These are phyloP conservation scores for Archaeoteleia sp. DNA, from an alignment of 2,888 invertebrate genomes.

Conservation along the genomic window DNA sequence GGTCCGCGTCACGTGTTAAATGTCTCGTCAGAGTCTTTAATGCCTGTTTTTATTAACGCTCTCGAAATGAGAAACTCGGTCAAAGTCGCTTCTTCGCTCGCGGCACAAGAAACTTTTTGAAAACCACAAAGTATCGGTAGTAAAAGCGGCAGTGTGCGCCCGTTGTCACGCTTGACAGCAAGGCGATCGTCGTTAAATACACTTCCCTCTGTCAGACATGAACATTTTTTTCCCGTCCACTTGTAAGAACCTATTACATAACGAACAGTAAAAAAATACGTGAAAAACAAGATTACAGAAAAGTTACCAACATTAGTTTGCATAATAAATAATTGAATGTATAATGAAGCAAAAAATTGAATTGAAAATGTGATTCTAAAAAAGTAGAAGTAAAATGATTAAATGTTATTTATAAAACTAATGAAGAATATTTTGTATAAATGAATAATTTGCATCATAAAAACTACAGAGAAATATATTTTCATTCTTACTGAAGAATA, in stretches of 20 bases:
- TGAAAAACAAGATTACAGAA: conserved; percentile 16
- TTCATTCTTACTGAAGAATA: too few relatives aligned
- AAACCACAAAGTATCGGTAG: conserved; percentile 69
- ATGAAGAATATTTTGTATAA: too few relatives aligned
- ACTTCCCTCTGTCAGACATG: conserved; percentile 4
- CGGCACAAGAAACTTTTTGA: conserved; percentile 61
- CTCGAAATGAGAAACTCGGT: conserved; percentile 43
- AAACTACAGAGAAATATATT: too few relatives aligned
- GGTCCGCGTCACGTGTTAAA: conserved; percentile 2
- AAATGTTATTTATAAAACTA: too few relatives aligned
- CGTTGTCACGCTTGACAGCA: conserved; percentile 58
- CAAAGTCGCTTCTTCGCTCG: conserved; percentile 40
- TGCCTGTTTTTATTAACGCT: conserved; percentile 19
- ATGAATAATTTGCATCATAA: too few relatives aligned
- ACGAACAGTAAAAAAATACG: conserved; percentile 4
- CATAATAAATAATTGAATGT: too few relatives aligned
- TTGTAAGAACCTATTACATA: conserved; percentile 8
- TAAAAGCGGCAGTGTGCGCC: conserved; percentile 63
- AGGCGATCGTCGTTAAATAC: conserved; percentile 34
- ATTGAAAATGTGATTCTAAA: too few relatives aligned
- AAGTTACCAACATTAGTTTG: too few relatives aligned
- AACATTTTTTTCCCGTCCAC: conserved; percentile 12
- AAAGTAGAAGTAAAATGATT: too few relatives aligned
- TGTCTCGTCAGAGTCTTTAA: conserved; percentile 16
- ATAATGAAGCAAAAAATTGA: too few relatives aligned